A percentile compares a stretch with the other conserved stretches of the same genome.
Conservation (phyloP, 2,888 invertebrate genomes). For the Camptogramma bilineatum region DNA sequence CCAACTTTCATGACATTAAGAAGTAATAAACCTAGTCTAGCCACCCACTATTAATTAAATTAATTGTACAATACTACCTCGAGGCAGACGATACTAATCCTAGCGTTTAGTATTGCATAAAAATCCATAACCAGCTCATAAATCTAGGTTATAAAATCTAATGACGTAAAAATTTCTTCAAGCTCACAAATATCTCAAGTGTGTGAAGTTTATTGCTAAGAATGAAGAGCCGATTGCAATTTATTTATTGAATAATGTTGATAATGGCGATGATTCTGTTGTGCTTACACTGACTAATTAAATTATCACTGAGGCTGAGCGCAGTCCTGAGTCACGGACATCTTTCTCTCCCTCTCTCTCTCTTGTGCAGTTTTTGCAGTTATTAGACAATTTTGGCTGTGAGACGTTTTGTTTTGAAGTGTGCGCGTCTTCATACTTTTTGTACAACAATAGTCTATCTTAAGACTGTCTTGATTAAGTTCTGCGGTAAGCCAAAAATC, state of each 20-base stretch:
- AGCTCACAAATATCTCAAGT: constrained; percentile 6
- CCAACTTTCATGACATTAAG: background rate
- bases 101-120: constrained; percentile 15
- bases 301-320: no score
- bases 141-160: constrained; percentile 19
- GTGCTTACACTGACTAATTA: no score
- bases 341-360: no score
- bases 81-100: constrained; percentile 21
- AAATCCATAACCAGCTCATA: constrained; percentile 20
- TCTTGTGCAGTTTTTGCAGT: no score
- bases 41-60: constrained; percentile 17
- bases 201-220: background rate
- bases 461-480: no score
- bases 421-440: no score
- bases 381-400: no score
- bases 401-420: no score
- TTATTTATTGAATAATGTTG: background rate
- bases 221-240: constrained; percentile 3
- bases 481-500: no score
- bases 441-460: no score
- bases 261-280: no score
- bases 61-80: constrained; percentile 17
- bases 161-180: constrained; percentile 23
- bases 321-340: no score
- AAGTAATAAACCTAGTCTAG: constrained; percentile 2